Conservation (phyloP, 1,140 invertebrate genomes). For the Augochlora pura region DNA sequence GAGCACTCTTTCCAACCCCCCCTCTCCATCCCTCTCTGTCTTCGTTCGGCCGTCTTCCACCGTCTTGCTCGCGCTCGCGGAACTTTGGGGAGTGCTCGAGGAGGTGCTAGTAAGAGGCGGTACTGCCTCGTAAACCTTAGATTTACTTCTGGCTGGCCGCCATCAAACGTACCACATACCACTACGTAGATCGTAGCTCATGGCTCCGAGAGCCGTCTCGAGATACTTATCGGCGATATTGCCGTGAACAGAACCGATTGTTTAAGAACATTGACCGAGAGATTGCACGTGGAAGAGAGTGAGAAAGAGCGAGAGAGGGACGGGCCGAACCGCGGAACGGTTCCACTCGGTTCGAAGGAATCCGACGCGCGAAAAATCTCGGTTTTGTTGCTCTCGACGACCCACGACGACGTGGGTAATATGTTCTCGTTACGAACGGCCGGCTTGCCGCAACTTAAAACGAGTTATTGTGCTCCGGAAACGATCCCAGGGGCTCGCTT, state of each 20-base stretch:
- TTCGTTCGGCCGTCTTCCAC: background rate
- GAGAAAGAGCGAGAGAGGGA: background rate
- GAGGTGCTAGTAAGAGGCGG: conserved; percentile 81
- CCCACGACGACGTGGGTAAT: background rate
- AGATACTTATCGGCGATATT: conserved; percentile 78
- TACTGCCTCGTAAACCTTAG: conserved; percentile 81
- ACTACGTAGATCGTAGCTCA: conserved; percentile 60
- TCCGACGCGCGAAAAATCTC: background rate
- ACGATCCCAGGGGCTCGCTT: background rate
- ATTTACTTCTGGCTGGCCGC: conserved; percentile 80
- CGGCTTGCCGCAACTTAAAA: background rate
- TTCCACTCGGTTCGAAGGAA: background rate
- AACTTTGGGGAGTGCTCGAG: conserved; percentile 78
- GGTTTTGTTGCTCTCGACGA: background rate
- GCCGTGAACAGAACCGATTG: conserved; percentile 64
- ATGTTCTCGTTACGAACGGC: background rate
- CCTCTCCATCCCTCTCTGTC: no score
- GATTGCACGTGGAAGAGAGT: no score
- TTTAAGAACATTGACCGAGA: conserved; percentile 45
- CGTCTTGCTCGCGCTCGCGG: conserved; percentile 61
- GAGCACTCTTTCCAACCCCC: conserved; percentile 56
- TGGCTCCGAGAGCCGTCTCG: conserved; percentile 66
- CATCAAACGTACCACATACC: conserved; percentile 77
- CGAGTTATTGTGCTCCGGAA: background rate
- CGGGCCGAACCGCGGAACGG: background rate